Conservation (phyloP, 2,797 vertebrate genomes). For the Echeneis naucrates region DNA sequence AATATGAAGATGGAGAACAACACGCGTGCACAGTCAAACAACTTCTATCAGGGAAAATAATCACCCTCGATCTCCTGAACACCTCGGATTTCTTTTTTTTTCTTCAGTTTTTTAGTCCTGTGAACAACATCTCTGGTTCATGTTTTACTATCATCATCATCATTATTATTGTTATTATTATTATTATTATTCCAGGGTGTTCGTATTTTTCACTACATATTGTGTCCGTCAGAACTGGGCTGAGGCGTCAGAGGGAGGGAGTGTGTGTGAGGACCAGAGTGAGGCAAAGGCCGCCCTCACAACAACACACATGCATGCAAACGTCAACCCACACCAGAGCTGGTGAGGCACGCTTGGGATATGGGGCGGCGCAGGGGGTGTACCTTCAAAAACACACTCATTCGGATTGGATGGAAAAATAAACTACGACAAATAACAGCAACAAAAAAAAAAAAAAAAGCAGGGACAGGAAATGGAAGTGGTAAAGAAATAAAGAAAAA, state of each 20-base stretch:
- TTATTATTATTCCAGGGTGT: constrained; percentile 33
- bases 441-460: constrained; percentile 37
- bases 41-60: constrained; percentile 69
- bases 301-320: constrained; percentile 82
- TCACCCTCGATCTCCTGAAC: constrained; percentile 52
- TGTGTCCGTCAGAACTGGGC: constrained; percentile 55
- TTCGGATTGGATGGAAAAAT: constrained; percentile 68
- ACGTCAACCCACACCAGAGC: constrained; percentile 71
- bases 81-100: constrained; percentile 39
- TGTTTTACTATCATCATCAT: constrained; percentile 22
- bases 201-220: constrained; percentile 55
- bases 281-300: constrained; percentile 72
- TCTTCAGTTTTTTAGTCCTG: background rate
- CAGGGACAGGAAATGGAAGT: constrained; percentile 69
- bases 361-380: constrained; percentile 21
- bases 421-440: constrained; percentile 56
- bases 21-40: constrained; percentile 73
- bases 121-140: constrained; percentile 47
- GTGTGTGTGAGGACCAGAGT: constrained; percentile 55
- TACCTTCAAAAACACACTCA: constrained; percentile 78
- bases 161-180: constrained; percentile 22
- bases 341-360: constrained; percentile 74
- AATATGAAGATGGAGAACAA: constrained; percentile 89
- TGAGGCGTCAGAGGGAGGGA: constrained; percentile 48
- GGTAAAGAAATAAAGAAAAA: constrained; percentile 66